Base-by-base conservation (phyloP, 2,888 invertebrate species). In the Pomacea canaliculata region DNA sequence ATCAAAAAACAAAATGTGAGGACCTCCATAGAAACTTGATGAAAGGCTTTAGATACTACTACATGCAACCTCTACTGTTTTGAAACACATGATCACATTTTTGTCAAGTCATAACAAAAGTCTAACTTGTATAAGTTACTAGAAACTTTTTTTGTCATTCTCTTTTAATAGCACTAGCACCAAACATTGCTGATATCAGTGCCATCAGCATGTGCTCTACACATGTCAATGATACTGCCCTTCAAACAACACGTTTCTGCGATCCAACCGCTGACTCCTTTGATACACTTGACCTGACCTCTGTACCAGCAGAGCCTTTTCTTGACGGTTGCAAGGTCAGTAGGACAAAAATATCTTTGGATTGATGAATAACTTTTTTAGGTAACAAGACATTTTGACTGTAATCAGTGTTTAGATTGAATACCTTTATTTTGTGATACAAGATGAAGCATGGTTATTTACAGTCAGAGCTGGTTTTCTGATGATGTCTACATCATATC, bases 291-390 rank as follows among this genome's bases (percentile, higher is more conserved):
- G 94, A 95, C 84, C 92, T 95, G 81, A 93, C 93, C 77, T 94
- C 94, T 2, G 94, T 94, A 88, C 93, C 93, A 88, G 94, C 94
- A 80, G 96, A 96, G 59, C 92, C 94, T 78, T 96, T 96, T 88
- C 93, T 97, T 76, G 97, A 97, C 92, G 97, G 97, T 71, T 97
- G 96, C 88, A 95, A 94, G 91, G 95, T 96, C 80, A 73, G 73
- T 23, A 19, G 10, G 27, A 60, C 16, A 60, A 60, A 60, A 60
- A n/a, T 70, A 37, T 37, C 37, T 37, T 37, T 37, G 37, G 37
- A n/a, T 5, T 37, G 37, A 37, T 37, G 37, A 23, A 23, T 23
- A 23, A 23, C 23, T 23, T 37, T 5, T 5, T 37, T 37, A 37
- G 37, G 5, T 37, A 37, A 37, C 5, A 37, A 37, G 37, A 37